Base-by-base conservation (phyloP, 2,113 vertebrate species). In the Heptranchias perlo region DNA sequence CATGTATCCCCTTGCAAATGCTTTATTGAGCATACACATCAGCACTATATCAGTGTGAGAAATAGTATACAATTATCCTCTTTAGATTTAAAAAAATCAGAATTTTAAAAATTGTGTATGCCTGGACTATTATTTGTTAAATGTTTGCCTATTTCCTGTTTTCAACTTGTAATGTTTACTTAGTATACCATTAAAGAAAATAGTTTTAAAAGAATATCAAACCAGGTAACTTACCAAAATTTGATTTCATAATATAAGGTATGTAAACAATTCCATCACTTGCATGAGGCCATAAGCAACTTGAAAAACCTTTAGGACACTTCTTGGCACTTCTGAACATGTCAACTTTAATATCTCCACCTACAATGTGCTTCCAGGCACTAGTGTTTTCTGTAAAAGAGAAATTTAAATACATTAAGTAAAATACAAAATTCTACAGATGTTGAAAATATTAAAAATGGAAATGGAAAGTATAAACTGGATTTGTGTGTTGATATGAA, bases 191-290 rank as follows among this genome's bases (percentile, higher is more conserved):
- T 11, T 31, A 13, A 54, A 7, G 23, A 39, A 89, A 89, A 31
- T 14, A 18, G 54, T 21, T 93, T 62, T 93, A 62, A 18, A 6
- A 62, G 44, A n/a, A 62, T 35, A 61, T n/a, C 25, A 92, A 58
- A 31, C 84, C 84, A 54, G 54, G 13, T 89, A 93, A 93, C 89
- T 93, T 93, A 93, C 89, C 31, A 93, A n/a, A 93, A 62, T 93
- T n/a, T 93, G 89, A n/a, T 39, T 16, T 39, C 4, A 62, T 62
- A 93, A 39, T 11, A 62, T 62, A 93, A 39, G 89, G 89, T 61
- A 93, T 39, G 35, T 93, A 93, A 93, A n/a, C 58, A n/a, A 62
- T n/a, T 39, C 89, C 89, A 93, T 93, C 35, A 11, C 58, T 93
- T 21, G 89, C 13, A 93, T 11, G 89, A 62, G 89, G 13, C 89